Evolutionary conservation across 2,797 vertebrate species (phyloP), one percentile per base, ranked within the genome.

Genomic region (Galagoides demidoff): DNA sequence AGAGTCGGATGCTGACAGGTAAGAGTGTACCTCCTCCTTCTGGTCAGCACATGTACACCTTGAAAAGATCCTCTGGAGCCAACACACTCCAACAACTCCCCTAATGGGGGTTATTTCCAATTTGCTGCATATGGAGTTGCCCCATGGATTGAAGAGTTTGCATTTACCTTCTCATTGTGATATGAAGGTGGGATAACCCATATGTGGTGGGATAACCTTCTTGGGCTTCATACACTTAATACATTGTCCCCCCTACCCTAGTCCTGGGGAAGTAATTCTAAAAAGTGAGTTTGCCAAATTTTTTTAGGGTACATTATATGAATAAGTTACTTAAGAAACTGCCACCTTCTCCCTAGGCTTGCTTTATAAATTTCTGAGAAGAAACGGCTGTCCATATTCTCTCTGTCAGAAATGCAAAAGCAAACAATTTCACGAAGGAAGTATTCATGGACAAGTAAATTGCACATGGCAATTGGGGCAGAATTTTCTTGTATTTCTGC

Each of bases 401-500:
- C 64, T 90, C 85, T 31, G 19, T 64, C 90, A 14, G 17, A 95
- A 95, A 97, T 52, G 81, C 57, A 37, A 82, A 92, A 90, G 68
- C 73, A 64, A 89, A 43, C 27, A 3, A 29, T 87, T 93, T 96
- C 63, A 70, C 5, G 71, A 74, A 92, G 66, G 31, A 64, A 89
- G 66, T 31, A 57, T 90, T 84, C n/a, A 13, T 52, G 85, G 89
- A 68, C 83, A 93, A 94, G 85, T 83, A 94, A 97, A 97, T 97
- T 92, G 94, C 89, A 73, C 59, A 61, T 4, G 14, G 89, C 87
- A 96, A 97, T 95, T 96, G 45, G 81, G 70, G 77, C 13, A 85
- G 63, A 19, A 39, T 94, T 94, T 93, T 91, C 86, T 87, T 82
- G 23, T 85, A 89, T 96, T 93, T 97, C 83, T 95, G 31, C 6